These are phyloP conservation scores for Wasmannia auropunctata DNA, from an alignment of 1,140 invertebrate genomes.

Conservation along the genomic window DNA sequence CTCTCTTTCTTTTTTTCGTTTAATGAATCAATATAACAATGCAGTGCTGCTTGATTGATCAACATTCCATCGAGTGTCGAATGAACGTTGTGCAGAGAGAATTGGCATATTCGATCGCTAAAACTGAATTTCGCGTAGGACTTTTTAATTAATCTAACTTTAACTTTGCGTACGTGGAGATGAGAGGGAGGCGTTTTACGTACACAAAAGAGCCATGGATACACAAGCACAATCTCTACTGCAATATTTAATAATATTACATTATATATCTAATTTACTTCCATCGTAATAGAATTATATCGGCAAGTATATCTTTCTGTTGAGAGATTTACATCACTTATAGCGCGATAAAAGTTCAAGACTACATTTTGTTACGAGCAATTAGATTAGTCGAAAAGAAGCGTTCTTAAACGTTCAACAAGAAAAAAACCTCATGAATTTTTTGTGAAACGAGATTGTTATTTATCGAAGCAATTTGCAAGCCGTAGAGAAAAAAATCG, in stretches of 20 bases:
- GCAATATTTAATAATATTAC: background rate
- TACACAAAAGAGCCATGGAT: background rate
- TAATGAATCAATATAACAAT: conserved; percentile 2
- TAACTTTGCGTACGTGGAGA: background rate
- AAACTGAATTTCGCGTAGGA: conserved; percentile 2
- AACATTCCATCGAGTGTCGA: conserved; percentile 4
- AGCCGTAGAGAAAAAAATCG: background rate
- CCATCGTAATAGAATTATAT: background rate
- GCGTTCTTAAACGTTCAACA: background rate
- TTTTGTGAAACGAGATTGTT: background rate
- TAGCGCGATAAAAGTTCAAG: background rate
- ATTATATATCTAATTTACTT: background rate
- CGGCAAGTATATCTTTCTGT: background rate
- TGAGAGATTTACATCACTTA: background rate
- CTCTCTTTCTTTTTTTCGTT: too few relatives aligned
- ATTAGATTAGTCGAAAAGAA: background rate
- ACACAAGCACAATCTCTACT: background rate
- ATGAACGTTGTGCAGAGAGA: background rate
- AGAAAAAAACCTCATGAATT: background rate
- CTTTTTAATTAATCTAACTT: conserved; percentile 11
- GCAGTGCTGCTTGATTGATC: conserved; percentile 3
- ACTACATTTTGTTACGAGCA: background rate
- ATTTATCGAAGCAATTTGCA: background rate
- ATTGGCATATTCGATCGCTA: conserved; percentile 7
- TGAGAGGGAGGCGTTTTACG: background rate